Base-by-base conservation (phyloP, 2,888 invertebrate genomes). In the Polyommatus iphigenia region DNA sequence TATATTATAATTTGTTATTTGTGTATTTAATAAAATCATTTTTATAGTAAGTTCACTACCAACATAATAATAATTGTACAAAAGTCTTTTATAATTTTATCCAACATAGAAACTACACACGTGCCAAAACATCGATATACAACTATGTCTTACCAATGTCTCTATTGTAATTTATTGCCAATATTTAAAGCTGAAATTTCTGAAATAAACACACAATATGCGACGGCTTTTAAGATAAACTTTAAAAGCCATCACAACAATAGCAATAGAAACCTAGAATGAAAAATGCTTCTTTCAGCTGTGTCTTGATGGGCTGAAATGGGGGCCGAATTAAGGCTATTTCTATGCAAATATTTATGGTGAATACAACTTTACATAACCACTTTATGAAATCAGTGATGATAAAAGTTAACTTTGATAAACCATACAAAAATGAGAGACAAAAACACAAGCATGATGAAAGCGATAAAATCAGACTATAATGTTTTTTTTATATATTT, bases 141-240 rank as follows among this genome's bases (percentile, higher is more conserved):
- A 87, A 88, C 86, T 86, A 81, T 82, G 81, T 90, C 91, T 91
- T 91, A 91, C 91, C 91, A 88, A 91, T 87, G 83, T 83, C 84
- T 89, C 89, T 87, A 83, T 85, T 86, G 85, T 86, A 85, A 86
- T 85, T 85, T 82, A 88, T 87, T 87, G 86, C 86, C 89, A 85
- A 86, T 83, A 84, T 81, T 84, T 76, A 54, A 50, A 54, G 72
- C 50, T 50, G 75, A 54, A 50, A 46, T 75, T 50, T 75, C 75
- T 75, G 75, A 75, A 75, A 75, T 75, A 18, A 50, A 75, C 24
- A 75, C 54, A 75, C 24, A 75, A 75, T 24, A 50, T 54, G 75
- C 41, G 24, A 36, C 20, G 24, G 36, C 36, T 41, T 62, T 76
- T 29, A 62, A 10, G 8, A 41, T 59, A 59, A 10, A n/a, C 32